Conservation (phyloP, 2,113 vertebrate genomes). For the Promerops cafer region DNA sequence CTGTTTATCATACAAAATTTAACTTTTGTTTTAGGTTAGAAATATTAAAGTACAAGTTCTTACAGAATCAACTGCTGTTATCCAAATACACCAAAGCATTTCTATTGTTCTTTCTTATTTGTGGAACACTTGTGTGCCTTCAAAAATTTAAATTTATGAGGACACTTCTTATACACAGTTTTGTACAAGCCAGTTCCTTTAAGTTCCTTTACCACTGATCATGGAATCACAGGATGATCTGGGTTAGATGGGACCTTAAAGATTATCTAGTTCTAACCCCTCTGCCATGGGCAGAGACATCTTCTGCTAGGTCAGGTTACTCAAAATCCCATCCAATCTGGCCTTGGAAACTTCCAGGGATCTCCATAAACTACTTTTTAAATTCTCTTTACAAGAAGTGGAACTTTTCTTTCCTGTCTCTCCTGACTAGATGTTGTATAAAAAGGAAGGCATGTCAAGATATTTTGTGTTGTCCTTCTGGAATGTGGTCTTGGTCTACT, state of each 20-base stretch:
- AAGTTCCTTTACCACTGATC: neutral
- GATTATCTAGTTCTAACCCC: neutral
- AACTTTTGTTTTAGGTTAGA: neutral
- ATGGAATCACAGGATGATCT: neutral
- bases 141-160: neutral
- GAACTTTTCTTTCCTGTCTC: accelerated
- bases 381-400: neutral
- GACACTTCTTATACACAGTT: neutral
- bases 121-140: neutral
- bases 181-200: neutral
- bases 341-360: neutral
- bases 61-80: neutral
- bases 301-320: neutral
- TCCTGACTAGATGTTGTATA: neutral
- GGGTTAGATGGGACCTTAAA: neutral
- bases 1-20: neutral
- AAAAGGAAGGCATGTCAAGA: neutral
- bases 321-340: neutral
- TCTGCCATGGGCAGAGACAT: neutral
- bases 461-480: neutral
- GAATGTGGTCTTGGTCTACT: neutral
- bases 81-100: neutral
- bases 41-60: neutral
- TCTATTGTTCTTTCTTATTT: neutral
- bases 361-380: neutral